A percentile compares a stretch with the other conserved stretches of the same genome.
phyloP scores from a whole-genome alignment of 2,888 invertebrate genomes.

The Craniophora ligustri region DNA sequence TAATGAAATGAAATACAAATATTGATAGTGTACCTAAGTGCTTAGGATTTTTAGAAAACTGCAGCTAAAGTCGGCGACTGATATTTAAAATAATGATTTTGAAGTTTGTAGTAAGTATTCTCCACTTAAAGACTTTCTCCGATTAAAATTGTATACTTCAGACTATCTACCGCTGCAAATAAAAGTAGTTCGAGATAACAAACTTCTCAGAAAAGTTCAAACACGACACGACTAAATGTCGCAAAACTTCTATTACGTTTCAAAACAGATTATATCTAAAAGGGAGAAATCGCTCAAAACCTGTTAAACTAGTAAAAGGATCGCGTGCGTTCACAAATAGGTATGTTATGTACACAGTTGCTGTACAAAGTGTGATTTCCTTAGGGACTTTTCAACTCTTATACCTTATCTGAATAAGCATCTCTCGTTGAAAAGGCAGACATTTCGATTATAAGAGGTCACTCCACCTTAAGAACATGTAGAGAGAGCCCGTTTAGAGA shows the following conservation, averaged over 20 bases:
- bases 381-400: slow-evolving; percentile 26
- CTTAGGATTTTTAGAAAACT: too few species aligned
- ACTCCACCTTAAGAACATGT: not conserved
- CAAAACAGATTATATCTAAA: slow-evolving; percentile 25
- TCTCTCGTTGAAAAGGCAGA: not conserved
- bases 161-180: not conserved
- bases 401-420: not conserved
- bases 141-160: not conserved
- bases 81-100: too few species aligned
- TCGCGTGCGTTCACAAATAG: slow-evolving; percentile 33
- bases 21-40: too few species aligned
- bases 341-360: slow-evolving; percentile 3
- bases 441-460: too few species aligned
- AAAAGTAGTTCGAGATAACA: not conserved
- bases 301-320: slow-evolving; percentile 47
- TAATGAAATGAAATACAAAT: too few species aligned
- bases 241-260: slow-evolving; percentile 19
- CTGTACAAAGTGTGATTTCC: slow-evolving; percentile 44
- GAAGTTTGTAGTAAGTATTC: too few species aligned
- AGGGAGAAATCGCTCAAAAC: slow-evolving; percentile 41
- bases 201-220: not conserved
- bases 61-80: too few species aligned
- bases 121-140: too few species aligned
- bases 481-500: slow-evolving; percentile 3
- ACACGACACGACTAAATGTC: slow-evolving; percentile 14